These are phyloP conservation scores for Lophotis ruficrista DNA, from an alignment of 2,113 vertebrate species.

Conservation along the genomic window DNA sequence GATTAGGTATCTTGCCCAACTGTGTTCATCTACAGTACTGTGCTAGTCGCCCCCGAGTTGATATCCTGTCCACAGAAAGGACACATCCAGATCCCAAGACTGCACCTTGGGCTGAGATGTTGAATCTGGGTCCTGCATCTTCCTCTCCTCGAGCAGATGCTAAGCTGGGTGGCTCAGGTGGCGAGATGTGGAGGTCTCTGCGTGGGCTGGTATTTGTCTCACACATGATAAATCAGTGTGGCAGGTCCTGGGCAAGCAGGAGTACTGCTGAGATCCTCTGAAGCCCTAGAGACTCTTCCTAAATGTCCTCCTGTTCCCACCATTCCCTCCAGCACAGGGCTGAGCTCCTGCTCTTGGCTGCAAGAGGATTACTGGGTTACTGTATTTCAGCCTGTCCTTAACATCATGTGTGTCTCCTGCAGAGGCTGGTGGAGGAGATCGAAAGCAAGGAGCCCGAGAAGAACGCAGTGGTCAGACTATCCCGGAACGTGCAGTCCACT, in stretches of 20 bases:
- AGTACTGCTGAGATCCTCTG: not conserved
- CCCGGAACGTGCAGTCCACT: slow-evolving; percentile 81
- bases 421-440: slow-evolving; percentile 89
- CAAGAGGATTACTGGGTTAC: not conserved
- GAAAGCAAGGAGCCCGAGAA: slow-evolving; percentile 84
- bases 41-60: not conserved
- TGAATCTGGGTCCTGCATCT: not conserved
- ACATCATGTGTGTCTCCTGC: not conserved
- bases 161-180: not conserved
- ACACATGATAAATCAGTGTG: not conserved
- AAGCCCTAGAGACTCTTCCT: not conserved
- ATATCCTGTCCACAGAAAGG: not conserved
- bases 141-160: not conserved
- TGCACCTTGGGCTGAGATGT: not conserved
- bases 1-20: not conserved
- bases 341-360: not conserved
- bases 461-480: slow-evolving; percentile 76
- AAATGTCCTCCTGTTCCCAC: not conserved
- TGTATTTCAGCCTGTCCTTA: not conserved
- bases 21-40: not conserved
- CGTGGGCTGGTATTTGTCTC: not conserved
- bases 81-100: not conserved
- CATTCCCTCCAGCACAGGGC: not conserved
- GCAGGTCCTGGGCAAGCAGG: not conserved
- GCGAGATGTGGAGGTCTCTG: not conserved